phyloP scores from a whole-genome alignment of 2,113 vertebrate genomes.

The Thunnus maccoyii region DNA sequence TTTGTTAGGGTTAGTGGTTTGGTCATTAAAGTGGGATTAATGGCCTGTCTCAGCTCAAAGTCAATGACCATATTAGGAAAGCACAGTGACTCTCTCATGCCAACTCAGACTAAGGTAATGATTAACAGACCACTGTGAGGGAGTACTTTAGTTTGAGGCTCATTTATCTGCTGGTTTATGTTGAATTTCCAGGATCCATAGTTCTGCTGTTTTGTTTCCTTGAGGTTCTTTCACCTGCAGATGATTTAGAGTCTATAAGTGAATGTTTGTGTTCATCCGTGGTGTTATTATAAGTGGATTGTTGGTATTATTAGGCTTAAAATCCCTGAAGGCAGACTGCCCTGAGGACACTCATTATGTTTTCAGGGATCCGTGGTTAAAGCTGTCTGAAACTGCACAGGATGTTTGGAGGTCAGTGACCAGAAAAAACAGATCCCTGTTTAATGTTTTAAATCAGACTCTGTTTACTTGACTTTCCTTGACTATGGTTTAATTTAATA shows the following conservation, averaged over 20 bases:
- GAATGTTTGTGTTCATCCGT: conserved; percentile 18
- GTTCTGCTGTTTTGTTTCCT: neutral
- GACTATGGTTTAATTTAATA: neutral
- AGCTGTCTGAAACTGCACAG: conserved; percentile 30
- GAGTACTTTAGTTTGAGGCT: neutral
- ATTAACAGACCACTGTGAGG: conserved; percentile 8
- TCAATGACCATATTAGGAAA: neutral
- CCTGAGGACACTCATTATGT: conserved; percentile 16
- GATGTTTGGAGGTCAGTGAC: conserved; percentile 23
- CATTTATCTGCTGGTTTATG: conserved; percentile 6
- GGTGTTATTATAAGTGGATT: conserved; percentile 19
- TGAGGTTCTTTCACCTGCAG: conserved; percentile 18
- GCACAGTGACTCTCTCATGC: neutral
- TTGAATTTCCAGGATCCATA: neutral
- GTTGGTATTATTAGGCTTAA: conserved; percentile 26
- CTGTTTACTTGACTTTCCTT: conserved; percentile 10
- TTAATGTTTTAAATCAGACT: neutral
- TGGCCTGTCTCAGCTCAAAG: neutral
- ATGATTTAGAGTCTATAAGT: conserved; percentile 27
- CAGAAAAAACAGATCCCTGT: neutral
- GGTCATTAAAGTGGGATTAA: conserved; percentile 40
- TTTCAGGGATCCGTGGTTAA: conserved; percentile 28
- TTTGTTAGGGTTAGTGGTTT: neutral
- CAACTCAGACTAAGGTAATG: neutral
- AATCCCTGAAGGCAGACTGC: neutral